Evolutionary conservation across 2,888 invertebrate genomes (phyloP).

Genomic region (Agrotis clavis): DNA sequence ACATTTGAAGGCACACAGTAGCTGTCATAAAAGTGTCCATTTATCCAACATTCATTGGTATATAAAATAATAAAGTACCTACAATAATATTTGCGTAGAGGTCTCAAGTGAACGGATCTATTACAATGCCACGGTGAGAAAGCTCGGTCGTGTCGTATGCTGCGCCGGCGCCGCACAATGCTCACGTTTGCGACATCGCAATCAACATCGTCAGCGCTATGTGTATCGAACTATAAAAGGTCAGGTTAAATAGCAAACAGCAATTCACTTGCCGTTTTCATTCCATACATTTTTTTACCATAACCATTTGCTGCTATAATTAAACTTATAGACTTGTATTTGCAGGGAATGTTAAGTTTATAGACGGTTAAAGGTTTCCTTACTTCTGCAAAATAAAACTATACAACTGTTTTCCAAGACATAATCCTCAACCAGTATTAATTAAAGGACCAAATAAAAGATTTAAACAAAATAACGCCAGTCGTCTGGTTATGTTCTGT

Average conservation of each 20-base stretch:
- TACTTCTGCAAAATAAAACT: conserved; percentile 28
- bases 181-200: conserved; percentile 82
- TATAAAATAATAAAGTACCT: conserved; percentile 60
- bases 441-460: conserved; percentile 36
- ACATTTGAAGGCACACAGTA: neutral
- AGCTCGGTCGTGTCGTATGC: conserved; percentile 76
- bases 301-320: conserved; percentile 54
- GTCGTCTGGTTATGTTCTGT: conserved; percentile 25
- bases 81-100: conserved; percentile 76
- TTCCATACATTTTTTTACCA: conserved; percentile 65
- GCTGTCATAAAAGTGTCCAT: conserved; percentile 37
- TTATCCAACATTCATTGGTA: conserved; percentile 33
- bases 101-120: conserved; percentile 83
- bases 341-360: conserved; percentile 33
- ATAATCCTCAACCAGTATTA: conserved; percentile 36
- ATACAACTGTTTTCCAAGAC: conserved; percentile 20
- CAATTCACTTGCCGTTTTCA: conserved; percentile 68
- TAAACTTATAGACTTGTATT: conserved; percentile 56
- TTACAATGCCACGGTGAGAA: conserved; percentile 86
- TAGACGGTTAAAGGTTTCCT: conserved; percentile 28
- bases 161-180: conserved; percentile 73
- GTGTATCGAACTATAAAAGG: conserved; percentile 79
- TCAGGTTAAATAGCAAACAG: conserved; percentile 68
- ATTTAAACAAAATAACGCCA: conserved; percentile 23
- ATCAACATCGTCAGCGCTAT: conserved; percentile 73